Base-by-base conservation (phyloP, 23 tunicate genomes). In the Phallusia fumigata region DNA sequence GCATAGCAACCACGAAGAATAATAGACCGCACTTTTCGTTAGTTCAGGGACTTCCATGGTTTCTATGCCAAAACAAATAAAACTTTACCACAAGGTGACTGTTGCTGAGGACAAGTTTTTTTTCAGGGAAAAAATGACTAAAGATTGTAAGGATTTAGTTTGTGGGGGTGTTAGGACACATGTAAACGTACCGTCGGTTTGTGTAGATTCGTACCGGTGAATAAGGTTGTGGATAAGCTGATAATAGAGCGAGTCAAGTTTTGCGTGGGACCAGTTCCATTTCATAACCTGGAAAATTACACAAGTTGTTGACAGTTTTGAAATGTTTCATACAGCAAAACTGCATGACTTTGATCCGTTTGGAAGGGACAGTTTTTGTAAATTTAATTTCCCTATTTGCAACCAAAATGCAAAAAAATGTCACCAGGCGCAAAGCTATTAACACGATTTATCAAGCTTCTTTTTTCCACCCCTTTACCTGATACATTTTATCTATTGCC, bases 171-270 rank as follows among this genome's bases (percentile, higher is more conserved):
- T 10, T 58, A 16, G 13, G 28, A 58, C 16, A 58, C 11, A 40
- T 40, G 8, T 40, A 3, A 3, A 40, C 47, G 12, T 77, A 82
- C 85, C 85, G 15, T 82, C 74, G 28, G 31, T 24, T 19, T 19
- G 0, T 81, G 35, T 33, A 35, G 81, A 33, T 45, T 83, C 80
- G 22, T 79, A 64, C 15, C 81, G 72, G 73, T 40, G 84, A 21
- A 92, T 40, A 18, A 92, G 75, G 53, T 87, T 92, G 30, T 81
- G 52, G 65, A 84, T 92, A 30, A 92, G 79, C 49, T 84, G 91
- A 36, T 87, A 65, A 33, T 76, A 84, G 10, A 82, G 79, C 30
- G 45, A 18, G 52, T 87, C 80, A 19, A 80, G 64, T 80, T 84
- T 92, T 36, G 58, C 75, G 32, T 89, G 52, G 15, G 86, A 36